Percentiles rank a stretch among this genome's conserved stretches.
Conservation (phyloP, 2,888 invertebrate genomes). For the Dugesia japonica region DNA sequence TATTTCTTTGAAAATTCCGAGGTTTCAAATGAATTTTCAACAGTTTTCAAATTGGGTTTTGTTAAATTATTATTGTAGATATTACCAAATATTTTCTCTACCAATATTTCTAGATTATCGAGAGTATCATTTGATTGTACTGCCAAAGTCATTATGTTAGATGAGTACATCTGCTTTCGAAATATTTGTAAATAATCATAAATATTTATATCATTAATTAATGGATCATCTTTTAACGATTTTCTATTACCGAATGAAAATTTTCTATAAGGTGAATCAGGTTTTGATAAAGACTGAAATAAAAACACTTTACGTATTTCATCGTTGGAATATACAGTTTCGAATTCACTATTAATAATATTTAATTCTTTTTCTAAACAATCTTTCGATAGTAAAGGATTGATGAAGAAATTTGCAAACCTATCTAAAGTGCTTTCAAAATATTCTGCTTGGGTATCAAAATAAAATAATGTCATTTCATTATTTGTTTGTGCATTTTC, state of each 20-base stretch:
- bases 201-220: slow-evolving; percentile 47
- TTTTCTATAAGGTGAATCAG: too few species aligned
- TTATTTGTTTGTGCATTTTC: slow-evolving; percentile 73
- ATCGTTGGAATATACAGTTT: background rate
- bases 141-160: slow-evolving; percentile 70
- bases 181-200: slow-evolving; percentile 61
- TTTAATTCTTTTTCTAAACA: slow-evolving; percentile 71
- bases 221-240: slow-evolving; percentile 40
- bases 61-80: too few species aligned
- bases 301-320: background rate
- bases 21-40: too few species aligned
- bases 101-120: too few species aligned
- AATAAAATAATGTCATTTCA: slow-evolving; percentile 70
- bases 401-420: slow-evolving; percentile 73
- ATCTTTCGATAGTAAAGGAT: slow-evolving; percentile 66
- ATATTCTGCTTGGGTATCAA: slow-evolving; percentile 67
- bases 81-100: too few species aligned
- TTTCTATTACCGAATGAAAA: slow-evolving; percentile 39
- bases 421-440: slow-evolving; percentile 63
- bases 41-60: too few species aligned
- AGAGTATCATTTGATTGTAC: slow-evolving; percentile 53
- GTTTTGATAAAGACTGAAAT: too few species aligned
- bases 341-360: slow-evolving; percentile 61
- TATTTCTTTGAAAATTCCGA: too few species aligned
- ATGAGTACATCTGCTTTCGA: slow-evolving; percentile 63